Percentiles rank a stretch among this genome's conserved stretches.
These are phyloP conservation scores for Netelia melanura DNA, from an alignment of 2,888 invertebrate species.

Conservation along the genomic window DNA sequence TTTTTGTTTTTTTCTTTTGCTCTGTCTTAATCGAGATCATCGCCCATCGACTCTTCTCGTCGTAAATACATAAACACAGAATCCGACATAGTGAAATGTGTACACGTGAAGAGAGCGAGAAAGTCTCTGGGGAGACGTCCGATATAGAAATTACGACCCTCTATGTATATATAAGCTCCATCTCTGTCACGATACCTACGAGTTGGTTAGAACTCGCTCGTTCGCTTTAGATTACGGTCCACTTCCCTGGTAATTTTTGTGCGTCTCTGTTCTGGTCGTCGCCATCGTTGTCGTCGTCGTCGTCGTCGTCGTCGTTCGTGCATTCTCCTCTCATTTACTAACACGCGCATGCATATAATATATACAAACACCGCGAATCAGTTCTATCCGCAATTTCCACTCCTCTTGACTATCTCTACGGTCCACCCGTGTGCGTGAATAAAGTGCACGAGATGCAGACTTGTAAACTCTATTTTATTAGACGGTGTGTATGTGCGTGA, in stretches of 20 bases:
- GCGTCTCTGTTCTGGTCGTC: conserved; percentile 37
- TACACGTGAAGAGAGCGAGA: conserved; percentile 50
- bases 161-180: conserved; percentile 37
- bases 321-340: conserved; percentile 57
- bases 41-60: neutral
- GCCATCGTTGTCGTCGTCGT: conserved; percentile 48
- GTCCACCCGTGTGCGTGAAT: conserved; percentile 40
- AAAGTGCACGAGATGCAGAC: conserved; percentile 23
- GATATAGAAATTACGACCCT: conserved; percentile 67
- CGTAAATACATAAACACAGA: neutral
- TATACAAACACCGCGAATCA: conserved; percentile 17
- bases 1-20: neutral
- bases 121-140: conserved; percentile 60
- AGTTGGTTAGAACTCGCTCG: conserved; percentile 62
- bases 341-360: conserved; percentile 1
- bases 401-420: conserved; percentile 38
- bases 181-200: conserved; percentile 39
- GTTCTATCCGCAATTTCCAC: conserved; percentile 42
- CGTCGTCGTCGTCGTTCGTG: conserved; percentile 49
- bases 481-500: conserved; percentile 39
- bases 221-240: conserved; percentile 76
- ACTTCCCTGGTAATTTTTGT: conserved; percentile 81
- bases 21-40: conserved; percentile 1
- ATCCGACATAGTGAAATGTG: conserved; percentile 3
- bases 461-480: conserved; percentile 4